A percentile compares a stretch with the other conserved stretches of the same genome.
Evolutionary conservation across 2,113 vertebrate genomes (phyloP).

Genomic region (Spea bombifrons): DNA sequence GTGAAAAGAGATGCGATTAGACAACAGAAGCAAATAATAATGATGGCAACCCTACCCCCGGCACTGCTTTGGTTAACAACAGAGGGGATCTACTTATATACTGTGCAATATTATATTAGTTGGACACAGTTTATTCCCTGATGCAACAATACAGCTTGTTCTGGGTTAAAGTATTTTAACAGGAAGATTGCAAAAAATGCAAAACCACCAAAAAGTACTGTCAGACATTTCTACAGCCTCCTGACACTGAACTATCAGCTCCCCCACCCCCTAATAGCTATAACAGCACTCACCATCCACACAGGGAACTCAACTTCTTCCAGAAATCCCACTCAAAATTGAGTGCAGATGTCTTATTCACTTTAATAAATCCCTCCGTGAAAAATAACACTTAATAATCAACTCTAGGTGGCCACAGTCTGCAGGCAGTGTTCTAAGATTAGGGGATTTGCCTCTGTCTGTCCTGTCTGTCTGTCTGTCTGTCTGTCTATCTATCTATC

Average conservation of each 20-base stretch:
- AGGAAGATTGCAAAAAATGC: neutral
- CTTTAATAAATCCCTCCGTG: constrained; percentile 46
- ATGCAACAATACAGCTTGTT: too few species aligned
- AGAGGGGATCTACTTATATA: too few species aligned
- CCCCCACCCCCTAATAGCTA: constrained; percentile 6
- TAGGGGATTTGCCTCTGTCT: neutral
- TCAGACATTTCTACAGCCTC: neutral
- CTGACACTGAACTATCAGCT: neutral
- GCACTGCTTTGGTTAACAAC: too few species aligned
- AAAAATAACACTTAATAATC: constrained; percentile 46
- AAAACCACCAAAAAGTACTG: neutral
- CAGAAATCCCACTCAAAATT: constrained; percentile 38
- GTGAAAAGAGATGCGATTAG: constrained; percentile 16
- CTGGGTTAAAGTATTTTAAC: too few species aligned
- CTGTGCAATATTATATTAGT: too few species aligned
- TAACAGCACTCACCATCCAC: constrained; percentile 21
- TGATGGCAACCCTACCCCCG: too few species aligned
- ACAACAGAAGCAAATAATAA: too few species aligned
- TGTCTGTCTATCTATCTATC: too few species aligned
- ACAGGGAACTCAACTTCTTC: constrained; percentile 34
- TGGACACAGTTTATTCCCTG: too few species aligned
- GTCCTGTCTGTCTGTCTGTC: too few species aligned
- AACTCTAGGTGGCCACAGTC: constrained; percentile 40
- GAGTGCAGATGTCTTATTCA: constrained; percentile 42
- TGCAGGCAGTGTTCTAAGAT: constrained; percentile 6